Evolutionary conservation across 1,140 invertebrate species (phyloP), one percentile per base, ranked within the genome.

Genomic region (Drosophila equinoxialis): DNA sequence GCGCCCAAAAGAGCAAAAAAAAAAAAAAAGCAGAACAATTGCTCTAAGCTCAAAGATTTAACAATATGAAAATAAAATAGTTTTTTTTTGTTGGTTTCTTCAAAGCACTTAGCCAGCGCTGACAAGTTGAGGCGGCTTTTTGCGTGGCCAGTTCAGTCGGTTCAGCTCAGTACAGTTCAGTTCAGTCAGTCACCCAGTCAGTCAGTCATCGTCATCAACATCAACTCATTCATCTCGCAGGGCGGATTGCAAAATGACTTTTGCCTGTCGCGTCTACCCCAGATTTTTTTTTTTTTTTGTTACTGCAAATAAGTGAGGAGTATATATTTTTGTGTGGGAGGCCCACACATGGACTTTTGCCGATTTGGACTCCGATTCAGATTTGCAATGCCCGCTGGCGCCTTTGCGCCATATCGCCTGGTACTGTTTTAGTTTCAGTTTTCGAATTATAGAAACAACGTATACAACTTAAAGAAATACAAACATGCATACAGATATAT

Each of bases 51-150:
- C 55, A 75, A 71, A 42, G 68, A 77, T 76, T 77, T 81, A 63
- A 66, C 65, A 66, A 61, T 72, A 63, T 82, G 68, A 80, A 80
- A 79, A 51, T 20, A 51, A 51, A 51, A 51, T 11, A 51, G 8
- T 23, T 51, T 51, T 48, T 70, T 74, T 63, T 66, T 76, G 26
- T 33, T 59, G 14, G 20, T 45, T 39, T 37, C 26, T 73, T 86
- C 73, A 55, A 70, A 81, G 83, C 83, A 86, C 83, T 86, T 86
- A 83, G 63, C 73, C 10, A 51, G 70, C 61, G 83, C 83, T 86
- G 83, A 86, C 83, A 86, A 86, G 83, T 86, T 86, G 83, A 86
- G 83, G 82, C 83, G 45, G 45, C 45, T 51, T 62, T 81, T 87
- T 86, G 82, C 82, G 75, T 82, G 75, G 82, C 71, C 67, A 71